A percentile compares a stretch with the other conserved stretches of the same genome.
phyloP scores from a whole-genome alignment of 1,140 invertebrate genomes.

The Magallana gigas region DNA sequence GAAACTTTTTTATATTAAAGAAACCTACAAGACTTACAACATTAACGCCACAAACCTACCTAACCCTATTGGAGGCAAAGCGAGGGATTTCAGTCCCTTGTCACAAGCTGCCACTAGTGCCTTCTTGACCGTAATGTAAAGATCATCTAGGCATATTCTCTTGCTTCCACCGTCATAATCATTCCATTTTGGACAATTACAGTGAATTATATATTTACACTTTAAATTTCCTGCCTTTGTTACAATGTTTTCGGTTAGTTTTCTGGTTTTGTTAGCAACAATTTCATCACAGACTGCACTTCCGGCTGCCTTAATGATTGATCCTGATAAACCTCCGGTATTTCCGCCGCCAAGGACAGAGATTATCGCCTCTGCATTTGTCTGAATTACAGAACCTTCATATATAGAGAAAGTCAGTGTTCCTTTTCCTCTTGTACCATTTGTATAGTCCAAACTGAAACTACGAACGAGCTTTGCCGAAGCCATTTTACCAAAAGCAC shows the following conservation, averaged over 20 bases:
- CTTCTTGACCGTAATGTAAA: neutral
- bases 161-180: neutral
- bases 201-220: conserved; percentile 9
- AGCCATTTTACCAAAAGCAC: neutral
- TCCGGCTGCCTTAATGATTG: neutral
- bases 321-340: neutral
- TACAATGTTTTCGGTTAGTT: neutral
- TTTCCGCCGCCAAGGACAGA: neutral
- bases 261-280: neutral
- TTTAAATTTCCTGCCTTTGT: neutral
- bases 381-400: neutral
- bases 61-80: neutral
- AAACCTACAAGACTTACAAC: no score
- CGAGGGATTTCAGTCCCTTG: neutral
- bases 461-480: neutral
- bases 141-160: neutral
- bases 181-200: neutral
- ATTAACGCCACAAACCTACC: neutral
- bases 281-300: neutral
- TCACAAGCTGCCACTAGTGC: neutral
- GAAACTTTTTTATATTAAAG: no score
- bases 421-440: neutral
- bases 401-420: neutral
- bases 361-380: neutral
- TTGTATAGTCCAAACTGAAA: no score